A percentile compares a stretch with the other conserved stretches of the same genome.
These are phyloP conservation scores for Aulostomus chinensis DNA, from an alignment of 2,797 vertebrate species.

Conservation along the genomic window DNA sequence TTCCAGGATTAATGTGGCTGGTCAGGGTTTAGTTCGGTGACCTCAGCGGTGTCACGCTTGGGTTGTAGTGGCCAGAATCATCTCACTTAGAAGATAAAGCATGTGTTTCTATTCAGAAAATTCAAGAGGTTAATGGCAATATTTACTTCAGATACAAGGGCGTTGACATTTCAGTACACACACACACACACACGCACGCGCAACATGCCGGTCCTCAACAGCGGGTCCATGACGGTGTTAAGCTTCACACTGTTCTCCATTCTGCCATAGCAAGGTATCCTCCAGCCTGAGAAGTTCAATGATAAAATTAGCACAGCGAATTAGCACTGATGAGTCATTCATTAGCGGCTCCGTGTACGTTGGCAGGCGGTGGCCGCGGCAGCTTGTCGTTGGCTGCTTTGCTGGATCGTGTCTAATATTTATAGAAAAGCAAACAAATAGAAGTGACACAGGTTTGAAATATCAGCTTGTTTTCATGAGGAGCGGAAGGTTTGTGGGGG, in stretches of 20 bases:
- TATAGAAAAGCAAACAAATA: conserved; percentile 24
- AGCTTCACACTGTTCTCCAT: conserved; percentile 36
- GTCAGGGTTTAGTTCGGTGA: background rate
- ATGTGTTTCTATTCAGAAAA: no score
- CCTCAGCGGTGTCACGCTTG: no score
- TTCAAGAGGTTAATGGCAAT: no score
- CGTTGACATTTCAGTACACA: background rate
- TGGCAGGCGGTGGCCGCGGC: conserved; percentile 46
- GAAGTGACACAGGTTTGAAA: conserved; percentile 10
- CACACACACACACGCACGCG: background rate
- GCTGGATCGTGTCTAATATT: conserved; percentile 47
- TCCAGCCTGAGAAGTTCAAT: conserved; percentile 43
- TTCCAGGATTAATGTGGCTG: conserved; percentile 13
- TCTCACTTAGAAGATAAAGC: no score
- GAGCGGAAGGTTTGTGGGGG: conserved; percentile 39
- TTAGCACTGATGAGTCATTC: conserved; percentile 68
- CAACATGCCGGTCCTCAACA: conserved; percentile 10
- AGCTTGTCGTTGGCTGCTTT: conserved; percentile 48
- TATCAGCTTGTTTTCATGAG: conserved; percentile 34
- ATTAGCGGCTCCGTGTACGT: conserved; percentile 54
- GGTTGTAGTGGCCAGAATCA: background rate
- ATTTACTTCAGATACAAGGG: background rate
- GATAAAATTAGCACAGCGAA: conserved; percentile 68
- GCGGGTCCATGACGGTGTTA: conserved; percentile 24
- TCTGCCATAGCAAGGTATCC: conserved; percentile 38